Conservation (phyloP, 2,113 vertebrate genomes). For the Aythya baeri region DNA sequence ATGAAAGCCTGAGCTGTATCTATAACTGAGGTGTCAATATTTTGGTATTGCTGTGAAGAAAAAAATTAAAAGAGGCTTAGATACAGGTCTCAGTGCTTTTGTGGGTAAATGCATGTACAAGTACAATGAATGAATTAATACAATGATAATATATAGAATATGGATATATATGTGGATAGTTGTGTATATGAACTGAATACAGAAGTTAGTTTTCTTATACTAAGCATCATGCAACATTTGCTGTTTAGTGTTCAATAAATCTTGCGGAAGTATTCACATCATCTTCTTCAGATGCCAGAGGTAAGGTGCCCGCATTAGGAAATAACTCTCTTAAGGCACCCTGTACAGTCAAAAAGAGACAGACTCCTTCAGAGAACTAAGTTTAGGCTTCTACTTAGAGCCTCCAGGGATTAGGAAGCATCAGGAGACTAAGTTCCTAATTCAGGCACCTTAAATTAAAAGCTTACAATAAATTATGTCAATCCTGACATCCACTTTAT, state of each 20-base stretch:
- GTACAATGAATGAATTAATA: not conserved
- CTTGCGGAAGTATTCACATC: not conserved
- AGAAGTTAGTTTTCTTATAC: not conserved
- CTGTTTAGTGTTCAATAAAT: not conserved
- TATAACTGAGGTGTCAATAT: not conserved
- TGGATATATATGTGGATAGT: not conserved
- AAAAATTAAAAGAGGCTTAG: not conserved
- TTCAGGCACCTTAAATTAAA: not conserved
- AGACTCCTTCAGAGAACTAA: not conserved
- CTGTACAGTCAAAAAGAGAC: not conserved
- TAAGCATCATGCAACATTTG: not conserved
- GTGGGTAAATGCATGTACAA: not conserved
- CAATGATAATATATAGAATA: accelerated
- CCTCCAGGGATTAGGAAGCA: not conserved
- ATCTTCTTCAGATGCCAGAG: not conserved
- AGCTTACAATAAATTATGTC: not conserved
- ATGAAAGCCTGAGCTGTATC: not conserved
- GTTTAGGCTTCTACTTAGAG: not conserved
- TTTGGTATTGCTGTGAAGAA: not conserved
- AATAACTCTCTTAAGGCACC: not conserved
- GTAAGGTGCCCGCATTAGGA: not conserved
- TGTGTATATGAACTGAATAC: not conserved
- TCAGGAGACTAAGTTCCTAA: not conserved
- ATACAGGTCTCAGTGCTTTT: not conserved
- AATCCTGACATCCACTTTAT: not conserved